phyloP scores from a whole-genome alignment of 2,797 vertebrate genomes.

The Acipenser oxyrinchus region DNA sequence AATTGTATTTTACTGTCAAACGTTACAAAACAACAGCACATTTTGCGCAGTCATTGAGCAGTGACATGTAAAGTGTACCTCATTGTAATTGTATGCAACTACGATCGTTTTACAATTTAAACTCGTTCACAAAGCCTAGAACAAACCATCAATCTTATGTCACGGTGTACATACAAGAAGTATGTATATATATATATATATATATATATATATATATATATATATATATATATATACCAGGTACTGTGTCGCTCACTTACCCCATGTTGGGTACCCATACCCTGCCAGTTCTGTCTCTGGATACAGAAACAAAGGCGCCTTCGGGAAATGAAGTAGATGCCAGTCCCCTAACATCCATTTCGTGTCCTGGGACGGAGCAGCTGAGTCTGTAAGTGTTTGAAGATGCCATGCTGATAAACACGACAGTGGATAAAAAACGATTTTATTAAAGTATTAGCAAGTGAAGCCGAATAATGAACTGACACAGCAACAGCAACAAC shows the following conservation, averaged over 20 bases:
- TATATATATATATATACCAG: too few species aligned
- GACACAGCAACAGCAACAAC: conserved; percentile 25
- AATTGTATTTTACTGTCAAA: too few species aligned
- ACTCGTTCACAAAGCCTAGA: too few species aligned
- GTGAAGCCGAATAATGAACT: conserved; percentile 14
- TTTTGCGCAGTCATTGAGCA: too few species aligned
- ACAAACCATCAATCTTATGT: too few species aligned
- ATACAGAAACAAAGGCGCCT: conserved; percentile 86
- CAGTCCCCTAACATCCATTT: conserved; percentile 87
- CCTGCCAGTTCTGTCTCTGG: conserved; percentile 85
- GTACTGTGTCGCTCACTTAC: conserved; percentile 44
- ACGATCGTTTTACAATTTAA: too few species aligned
- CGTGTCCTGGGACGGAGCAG: conserved; percentile 80
- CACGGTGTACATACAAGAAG: too few species aligned
- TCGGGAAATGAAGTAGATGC: conserved; percentile 57
- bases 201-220: too few species aligned
- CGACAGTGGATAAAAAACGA: not conserved
- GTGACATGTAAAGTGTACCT: too few species aligned
- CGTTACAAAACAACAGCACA: too few species aligned
- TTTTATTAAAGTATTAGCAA: conserved; percentile 4
- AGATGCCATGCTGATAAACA: conserved; percentile 47
- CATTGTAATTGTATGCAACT: too few species aligned
- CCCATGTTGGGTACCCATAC: conserved; percentile 83
- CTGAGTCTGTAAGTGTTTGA: conserved; percentile 71
- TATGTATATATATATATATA: too few species aligned